These are phyloP conservation scores for Lepidocolaptes lacrymiger DNA, from an alignment of 2,797 vertebrate genomes.

Conservation along the genomic window DNA sequence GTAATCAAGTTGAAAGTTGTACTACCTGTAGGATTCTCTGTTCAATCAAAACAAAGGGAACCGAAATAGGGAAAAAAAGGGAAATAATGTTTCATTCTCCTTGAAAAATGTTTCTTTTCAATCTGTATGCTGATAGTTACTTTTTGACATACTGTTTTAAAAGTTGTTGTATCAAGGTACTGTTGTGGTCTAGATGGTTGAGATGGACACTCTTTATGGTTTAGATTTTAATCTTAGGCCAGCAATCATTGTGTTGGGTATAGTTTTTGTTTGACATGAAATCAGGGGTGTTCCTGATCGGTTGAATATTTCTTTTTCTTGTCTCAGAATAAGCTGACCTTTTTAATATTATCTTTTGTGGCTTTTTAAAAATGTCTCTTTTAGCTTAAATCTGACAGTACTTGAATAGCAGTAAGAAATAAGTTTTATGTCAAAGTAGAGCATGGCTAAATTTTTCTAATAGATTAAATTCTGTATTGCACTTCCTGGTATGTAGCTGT, in stretches of 20 bases:
- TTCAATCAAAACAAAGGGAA: background rate
- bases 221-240: background rate
- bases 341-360: background rate
- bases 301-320: background rate
- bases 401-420: background rate
- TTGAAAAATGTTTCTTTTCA: background rate
- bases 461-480: background rate
- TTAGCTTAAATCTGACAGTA: background rate
- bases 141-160: background rate
- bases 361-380: background rate
- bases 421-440: background rate
- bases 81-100: background rate
- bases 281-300: background rate
- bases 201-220: background rate
- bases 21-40: background rate
- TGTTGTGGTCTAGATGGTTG: background rate
- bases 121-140: background rate
- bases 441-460: background rate
- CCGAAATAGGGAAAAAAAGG: background rate
- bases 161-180: background rate
- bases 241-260: background rate
- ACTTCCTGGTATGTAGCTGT: constrained; percentile 11
- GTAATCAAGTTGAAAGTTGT: background rate
- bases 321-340: background rate
- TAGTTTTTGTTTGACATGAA: background rate